Base-by-base conservation (phyloP, 2,113 vertebrate genomes). In the Oryzias curvinotus region DNA sequence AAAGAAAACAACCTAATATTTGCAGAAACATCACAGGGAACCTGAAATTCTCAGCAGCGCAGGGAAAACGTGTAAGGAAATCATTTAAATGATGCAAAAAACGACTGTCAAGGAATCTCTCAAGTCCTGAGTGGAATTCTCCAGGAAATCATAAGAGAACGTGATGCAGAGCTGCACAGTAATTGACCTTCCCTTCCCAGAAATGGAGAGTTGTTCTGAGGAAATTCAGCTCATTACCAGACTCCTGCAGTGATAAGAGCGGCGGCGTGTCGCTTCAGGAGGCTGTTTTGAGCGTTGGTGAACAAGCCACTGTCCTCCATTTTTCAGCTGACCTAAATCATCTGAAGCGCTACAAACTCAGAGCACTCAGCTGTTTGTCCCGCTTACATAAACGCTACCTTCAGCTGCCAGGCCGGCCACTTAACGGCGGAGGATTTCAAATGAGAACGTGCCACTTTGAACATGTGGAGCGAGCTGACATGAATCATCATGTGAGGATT, bases 201-300 rank as follows among this genome's bases (percentile, higher is more conserved):
- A 3, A 14, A 18, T 52, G 41, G 36, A 56, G 53, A 76, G 57
- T 46, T 45, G 5, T 19, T 71, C 62, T 71, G 59, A 26, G 30
- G 55, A 67, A 51, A 44, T 65, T 43, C 10, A 28, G 50, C 71
- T 81, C 75, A 64, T 73, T 76, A 73, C 65, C 3, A 17, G 30
- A 48, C 17, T 71, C 68, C 58, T 67, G 64, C 68, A 16, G 49
- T 4, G 47, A 19, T 46, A 36, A 5, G 30, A 57, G 17, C 47
- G 17, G 52, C 7, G 45, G 65, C 68, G 7, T 1, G 4, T 48
- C 10, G n/a, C 15, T 56, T 42, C 25, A 65, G 41, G 44, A 43
- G 5, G 49, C n/a, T 18, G 42, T 55, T 57, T 59, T 46, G 5
- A 78, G 17, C 21, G 14, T 57, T 57, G 65, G 18, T 58, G 30